Base-by-base conservation (phyloP, 2,888 invertebrate genomes). In the Habrosyne pyritoides region DNA sequence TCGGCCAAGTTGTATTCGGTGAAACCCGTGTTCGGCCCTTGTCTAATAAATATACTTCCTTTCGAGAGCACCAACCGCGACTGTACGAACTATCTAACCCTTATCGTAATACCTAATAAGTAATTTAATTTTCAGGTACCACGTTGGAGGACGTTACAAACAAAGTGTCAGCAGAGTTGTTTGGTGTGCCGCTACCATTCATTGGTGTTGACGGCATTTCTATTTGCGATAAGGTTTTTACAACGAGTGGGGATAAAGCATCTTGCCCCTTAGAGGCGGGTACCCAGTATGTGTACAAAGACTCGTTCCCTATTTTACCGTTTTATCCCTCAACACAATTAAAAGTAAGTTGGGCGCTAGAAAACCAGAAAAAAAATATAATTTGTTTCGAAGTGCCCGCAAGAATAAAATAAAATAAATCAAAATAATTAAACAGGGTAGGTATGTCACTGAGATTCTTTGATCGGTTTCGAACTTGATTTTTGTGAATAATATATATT, bases 351-450 rank as follows among this genome's bases (percentile, higher is more conserved):
- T 96, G 96, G 95, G 94, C 93, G 0, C 81, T 96, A 52, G 83
- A 77, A 1, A 64, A 86, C 21, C 77, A 82, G 3, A 73, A 91
- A 1, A 47, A 91, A 6, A 87, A 93, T 56, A 74, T 94, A 1
- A 82, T 93, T 18, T 96, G 96, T 73, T 96, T 96, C 81, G 94
- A 94, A 84, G 93, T 95, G 57, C 94, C 94, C 8, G 94, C 95
- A 14, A 42, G 8, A 18, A 42, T 42, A 18, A 6, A 1, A 5
- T 36, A 14, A 36, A 33, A 30, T 30, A 30, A 30, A 30, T 12
- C 1, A 12, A 10, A 1, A 12, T 10, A 28, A 28, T 8, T 28
- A 6, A 28, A 12, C n/a, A n/a, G n/a, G n/a, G n/a, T n/a, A n/a
- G n/a, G n/a, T n/a, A n/a, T n/a, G n/a, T n/a, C n/a, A n/a, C n/a